phyloP scores from a whole-genome alignment of 2,113 vertebrate genomes.

The Ophthalmolycus amberensis region DNA sequence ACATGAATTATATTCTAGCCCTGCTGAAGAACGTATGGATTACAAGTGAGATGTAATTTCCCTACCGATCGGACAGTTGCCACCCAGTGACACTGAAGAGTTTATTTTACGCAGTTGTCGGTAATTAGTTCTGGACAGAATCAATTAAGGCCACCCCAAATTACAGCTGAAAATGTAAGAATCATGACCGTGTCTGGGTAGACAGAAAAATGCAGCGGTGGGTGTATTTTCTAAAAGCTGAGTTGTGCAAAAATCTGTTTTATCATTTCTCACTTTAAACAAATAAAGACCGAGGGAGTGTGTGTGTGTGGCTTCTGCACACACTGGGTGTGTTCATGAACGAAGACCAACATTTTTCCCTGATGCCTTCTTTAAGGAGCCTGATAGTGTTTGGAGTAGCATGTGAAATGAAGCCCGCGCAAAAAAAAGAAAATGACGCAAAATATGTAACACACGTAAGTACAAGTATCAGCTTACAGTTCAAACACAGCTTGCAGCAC shows the following conservation, averaged over 20 bases:
- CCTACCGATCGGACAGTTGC: conserved; percentile 64
- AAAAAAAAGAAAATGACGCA: neutral
- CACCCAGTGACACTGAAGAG: conserved; percentile 71
- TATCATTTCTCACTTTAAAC: conserved; percentile 64
- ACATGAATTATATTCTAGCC: conserved; percentile 74
- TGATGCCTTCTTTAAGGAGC: conserved; percentile 54
- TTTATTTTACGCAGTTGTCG: conserved; percentile 77
- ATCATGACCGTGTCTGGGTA: conserved; percentile 42
- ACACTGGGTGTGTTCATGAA: conserved; percentile 60
- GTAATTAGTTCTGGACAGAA: conserved; percentile 77
- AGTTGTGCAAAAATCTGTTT: conserved; percentile 54
- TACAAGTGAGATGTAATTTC: conserved; percentile 76
- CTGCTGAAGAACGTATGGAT: conserved; percentile 72
- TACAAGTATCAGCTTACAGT: conserved; percentile 59
- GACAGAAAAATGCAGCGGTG: conserved; percentile 34
- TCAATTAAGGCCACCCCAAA: conserved; percentile 71
- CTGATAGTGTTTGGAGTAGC: conserved; percentile 60
- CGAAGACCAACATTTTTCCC: conserved; percentile 34
- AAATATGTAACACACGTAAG: conserved; percentile 54
- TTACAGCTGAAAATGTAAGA: conserved; percentile 64
- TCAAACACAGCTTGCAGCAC: conserved; percentile 54
- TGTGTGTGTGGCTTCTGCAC: conserved; percentile 64
- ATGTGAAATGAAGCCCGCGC: conserved; percentile 54
- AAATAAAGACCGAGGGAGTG: conserved; percentile 60
- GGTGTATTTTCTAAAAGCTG: conserved; percentile 42